Evolutionary conservation across 2,113 vertebrate genomes (phyloP).

Genomic region (Nematolebias whitei): DNA sequence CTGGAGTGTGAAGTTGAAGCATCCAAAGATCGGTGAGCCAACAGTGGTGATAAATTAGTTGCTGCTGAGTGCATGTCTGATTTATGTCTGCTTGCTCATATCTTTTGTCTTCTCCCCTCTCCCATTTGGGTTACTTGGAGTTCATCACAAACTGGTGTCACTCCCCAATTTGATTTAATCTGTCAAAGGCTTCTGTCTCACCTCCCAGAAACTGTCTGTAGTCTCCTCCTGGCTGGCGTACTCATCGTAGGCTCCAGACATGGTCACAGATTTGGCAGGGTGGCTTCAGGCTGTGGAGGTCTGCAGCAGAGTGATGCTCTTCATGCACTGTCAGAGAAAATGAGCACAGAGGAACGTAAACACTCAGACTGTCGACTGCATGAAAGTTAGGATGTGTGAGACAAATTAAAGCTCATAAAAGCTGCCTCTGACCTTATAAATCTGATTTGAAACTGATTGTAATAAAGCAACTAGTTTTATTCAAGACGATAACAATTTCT

Average conservation of each 20-base stretch:
- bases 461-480: no score
- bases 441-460: background rate
- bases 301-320: conserved; percentile 52
- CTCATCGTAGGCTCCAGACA: conserved; percentile 94
- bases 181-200: conserved; percentile 61
- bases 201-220: conserved; percentile 99
- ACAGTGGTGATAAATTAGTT: background rate
- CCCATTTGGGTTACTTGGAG: conserved; percentile 28
- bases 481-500: no score
- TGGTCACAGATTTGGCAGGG: conserved; percentile 75
- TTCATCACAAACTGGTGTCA: conserved; percentile 25
- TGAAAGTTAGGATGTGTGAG: background rate
- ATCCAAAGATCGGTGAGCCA: background rate
- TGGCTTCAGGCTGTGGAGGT: conserved; percentile 56
- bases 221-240: conserved; percentile 82
- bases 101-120: background rate
- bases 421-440: background rate
- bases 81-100: background rate
- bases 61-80: conserved; percentile 1
- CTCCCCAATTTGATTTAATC: conserved; percentile 14
- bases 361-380: background rate
- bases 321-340: conserved; percentile 71
- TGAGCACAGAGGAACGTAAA: conserved; percentile 21
- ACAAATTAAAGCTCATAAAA: background rate
- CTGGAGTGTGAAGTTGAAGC: background rate